Conservation (phyloP, 1,140 invertebrate genomes). For the Caerostris extrusa region DNA sequence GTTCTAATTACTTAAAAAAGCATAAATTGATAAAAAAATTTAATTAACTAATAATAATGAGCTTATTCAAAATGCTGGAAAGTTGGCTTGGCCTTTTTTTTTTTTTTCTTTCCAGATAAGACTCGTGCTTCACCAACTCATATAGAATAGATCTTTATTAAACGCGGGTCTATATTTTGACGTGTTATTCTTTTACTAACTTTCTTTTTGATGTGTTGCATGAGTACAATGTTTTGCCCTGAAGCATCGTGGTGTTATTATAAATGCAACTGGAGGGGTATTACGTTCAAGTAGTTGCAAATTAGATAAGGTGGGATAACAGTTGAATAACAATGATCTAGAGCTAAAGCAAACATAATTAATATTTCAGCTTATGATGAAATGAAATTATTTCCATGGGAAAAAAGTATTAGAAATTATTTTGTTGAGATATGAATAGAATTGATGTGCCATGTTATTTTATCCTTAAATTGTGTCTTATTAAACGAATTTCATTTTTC, state of each 20-base stretch:
- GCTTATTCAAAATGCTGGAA: background rate
- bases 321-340: too few relatives aligned
- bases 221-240: background rate
- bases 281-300: too few relatives aligned
- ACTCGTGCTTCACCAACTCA: background rate
- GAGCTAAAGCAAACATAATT: too few relatives aligned
- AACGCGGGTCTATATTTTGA: background rate
- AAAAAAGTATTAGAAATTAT: too few relatives aligned
- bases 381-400: too few relatives aligned
- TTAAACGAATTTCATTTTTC: too few relatives aligned
- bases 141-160: background rate
- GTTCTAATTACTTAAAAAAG: background rate
- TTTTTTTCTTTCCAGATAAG: background rate
- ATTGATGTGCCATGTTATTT: too few relatives aligned
- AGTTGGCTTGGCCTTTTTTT: background rate
- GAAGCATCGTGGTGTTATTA: background rate
- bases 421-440: too few relatives aligned
- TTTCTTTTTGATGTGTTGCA: background rate
- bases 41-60: slow-evolving; percentile 28
- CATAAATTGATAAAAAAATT: background rate
- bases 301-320: too few relatives aligned
- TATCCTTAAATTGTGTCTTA: too few relatives aligned
- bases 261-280: too few relatives aligned
- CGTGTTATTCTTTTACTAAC: background rate
- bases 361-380: too few relatives aligned